A percentile compares a stretch with the other conserved stretches of the same genome.
Evolutionary conservation across 2,797 vertebrate genomes (phyloP).

Genomic region (Manis javanica): DNA sequence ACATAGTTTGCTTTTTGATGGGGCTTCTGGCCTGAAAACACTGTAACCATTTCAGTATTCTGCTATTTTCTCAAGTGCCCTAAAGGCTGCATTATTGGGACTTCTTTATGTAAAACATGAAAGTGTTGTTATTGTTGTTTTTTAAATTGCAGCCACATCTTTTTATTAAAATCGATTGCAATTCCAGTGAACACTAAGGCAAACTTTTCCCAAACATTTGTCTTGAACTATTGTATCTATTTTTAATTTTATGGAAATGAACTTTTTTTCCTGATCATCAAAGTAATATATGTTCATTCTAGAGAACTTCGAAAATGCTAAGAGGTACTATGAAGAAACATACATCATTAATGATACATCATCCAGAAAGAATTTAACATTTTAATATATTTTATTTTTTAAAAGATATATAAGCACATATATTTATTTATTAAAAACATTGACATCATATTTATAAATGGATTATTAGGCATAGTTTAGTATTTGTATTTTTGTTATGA

Average conservation of each 20-base stretch:
- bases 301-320: conserved; percentile 15
- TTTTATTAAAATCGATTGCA: conserved; percentile 86
- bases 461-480: neutral
- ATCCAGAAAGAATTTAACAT: neutral
- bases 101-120: conserved; percentile 86
- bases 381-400: conserved; percentile 26
- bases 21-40: conserved; percentile 75
- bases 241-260: conserved; percentile 82
- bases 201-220: conserved; percentile 78
- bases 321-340: conserved; percentile 32
- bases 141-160: conserved; percentile 86
- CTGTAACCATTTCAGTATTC: conserved; percentile 70
- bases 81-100: conserved; percentile 81
- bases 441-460: neutral
- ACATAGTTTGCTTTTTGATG: conserved; percentile 85
- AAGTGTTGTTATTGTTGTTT: conserved; percentile 78
- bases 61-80: conserved; percentile 75
- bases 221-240: conserved; percentile 77
- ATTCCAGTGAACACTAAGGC: conserved; percentile 85
- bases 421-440: conserved; percentile 32
- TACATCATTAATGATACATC: neutral
- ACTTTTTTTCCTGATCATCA: conserved; percentile 39
- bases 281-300: conserved; percentile 54
- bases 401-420: neutral
- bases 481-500: conserved; percentile 41